Base-by-base conservation (phyloP, 2,888 invertebrate species). In the Conus canariensis region DNA sequence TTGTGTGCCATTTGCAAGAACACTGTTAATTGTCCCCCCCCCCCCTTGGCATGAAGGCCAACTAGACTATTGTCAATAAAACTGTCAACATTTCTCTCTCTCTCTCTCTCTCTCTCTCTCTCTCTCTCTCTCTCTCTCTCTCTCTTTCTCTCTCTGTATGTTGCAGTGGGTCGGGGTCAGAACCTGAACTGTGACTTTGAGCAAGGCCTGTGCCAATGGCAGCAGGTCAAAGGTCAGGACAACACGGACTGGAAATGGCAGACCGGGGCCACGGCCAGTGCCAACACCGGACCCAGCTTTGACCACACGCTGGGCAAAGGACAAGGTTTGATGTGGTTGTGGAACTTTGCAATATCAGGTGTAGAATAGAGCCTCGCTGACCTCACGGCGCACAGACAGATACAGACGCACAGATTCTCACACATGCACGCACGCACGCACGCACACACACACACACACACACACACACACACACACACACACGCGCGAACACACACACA, bases 201-300 rank as follows among this genome's bases (percentile, higher is more conserved):
- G 83, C 87, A 90, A 5, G 93, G 92, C 87, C 88, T 94, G 7
- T 95, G 95, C 88, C 91, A 92, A 59, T 95, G 94, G 94, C 91
- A 91, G 9, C 93, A 95, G 85, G 92, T 93, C 22, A 92, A 74
- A 56, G 92, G 92, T 8, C 86, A 92, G 6, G 95, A 95, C 92
- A 88, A 94, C 88, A 94, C 94, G 92, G 93, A 95, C 89, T 96
- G 96, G 96, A 91, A 88, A 59, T 92, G 95, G 85, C 89, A 93
- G n/a, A 90, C 86, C 16, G 94, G 94, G 8, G 2, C 86, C 14
- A 95, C 94, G 7, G 22, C 90, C 9, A 93, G 93, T n/a, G 9
- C 74, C 0, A 91, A 90, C 30, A 95, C 95, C 5, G 95, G 95
- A 74, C 95, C 95, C 1, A 88, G 90, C 19, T 90, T 70, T 77